Evolutionary conservation across 2,888 invertebrate genomes (phyloP).

Genomic region (Agrypnus murinus): DNA sequence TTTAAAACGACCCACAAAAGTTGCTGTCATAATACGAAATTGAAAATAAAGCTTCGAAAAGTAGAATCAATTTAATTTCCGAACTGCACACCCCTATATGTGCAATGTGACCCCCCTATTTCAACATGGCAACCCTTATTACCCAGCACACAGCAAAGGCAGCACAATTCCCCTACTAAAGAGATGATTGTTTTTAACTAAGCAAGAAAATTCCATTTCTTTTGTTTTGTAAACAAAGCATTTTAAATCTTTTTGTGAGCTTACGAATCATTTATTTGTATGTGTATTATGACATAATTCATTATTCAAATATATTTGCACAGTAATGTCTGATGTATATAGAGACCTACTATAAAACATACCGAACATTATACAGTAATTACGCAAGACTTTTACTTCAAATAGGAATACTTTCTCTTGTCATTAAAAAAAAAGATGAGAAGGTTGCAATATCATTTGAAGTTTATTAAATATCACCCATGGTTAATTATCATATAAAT

Average conservation of each 20-base stretch:
- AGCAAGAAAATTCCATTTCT: too few relatives aligned
- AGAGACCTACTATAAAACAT: too few relatives aligned
- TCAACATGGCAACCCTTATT: slow-evolving; percentile 4
- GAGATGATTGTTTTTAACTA: too few relatives aligned
- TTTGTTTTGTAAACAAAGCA: too few relatives aligned
- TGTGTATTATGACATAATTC: slow-evolving; percentile 3
- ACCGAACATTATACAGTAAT: neutral
- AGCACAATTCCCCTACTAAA: too few relatives aligned
- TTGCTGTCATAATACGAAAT: neutral
- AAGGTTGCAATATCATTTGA: neutral
- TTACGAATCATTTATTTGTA: neutral
- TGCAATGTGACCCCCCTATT: neutral
- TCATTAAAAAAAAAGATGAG: slow-evolving; percentile 3
- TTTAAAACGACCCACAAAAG: neutral
- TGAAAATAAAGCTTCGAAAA: neutral
- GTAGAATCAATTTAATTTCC: slow-evolving; percentile 21
- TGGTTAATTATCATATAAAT: neutral
- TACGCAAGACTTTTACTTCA: slow-evolving; percentile 29
- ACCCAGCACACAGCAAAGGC: too few relatives aligned
- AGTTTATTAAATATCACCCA: neutral
- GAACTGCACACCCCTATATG: neutral
- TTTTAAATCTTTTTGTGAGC: slow-evolving; percentile 1
- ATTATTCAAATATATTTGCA: slow-evolving; percentile 5
- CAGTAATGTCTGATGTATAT: too few relatives aligned
- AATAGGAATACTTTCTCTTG: slow-evolving; percentile 12